Percentiles rank a stretch among this genome's conserved stretches.
phyloP scores from a whole-genome alignment of 1,140 invertebrate genomes.

The Zaprionus tsacasi region DNA sequence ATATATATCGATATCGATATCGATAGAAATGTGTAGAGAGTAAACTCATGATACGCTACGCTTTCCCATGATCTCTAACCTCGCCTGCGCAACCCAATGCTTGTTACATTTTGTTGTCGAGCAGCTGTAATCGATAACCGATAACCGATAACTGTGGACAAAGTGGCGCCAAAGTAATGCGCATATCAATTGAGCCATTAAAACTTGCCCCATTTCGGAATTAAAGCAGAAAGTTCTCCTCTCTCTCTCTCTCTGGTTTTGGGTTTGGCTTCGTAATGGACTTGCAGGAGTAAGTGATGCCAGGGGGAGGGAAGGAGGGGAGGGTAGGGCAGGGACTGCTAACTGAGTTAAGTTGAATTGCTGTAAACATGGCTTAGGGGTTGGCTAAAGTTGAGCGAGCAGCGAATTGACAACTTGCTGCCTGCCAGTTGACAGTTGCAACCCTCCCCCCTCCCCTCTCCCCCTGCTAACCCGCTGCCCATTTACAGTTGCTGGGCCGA shows the following conservation, averaged over 20 bases:
- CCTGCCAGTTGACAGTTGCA: slow-evolving; percentile 20
- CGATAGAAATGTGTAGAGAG: no score
- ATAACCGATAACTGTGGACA: neutral
- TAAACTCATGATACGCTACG: no score
- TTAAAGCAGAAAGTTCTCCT: neutral
- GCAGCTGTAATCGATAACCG: no score
- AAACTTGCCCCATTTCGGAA: neutral
- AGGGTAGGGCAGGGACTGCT: neutral
- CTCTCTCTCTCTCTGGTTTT: no score
- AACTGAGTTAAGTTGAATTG: slow-evolving; percentile 17
- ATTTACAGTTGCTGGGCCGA: slow-evolving; percentile 45
- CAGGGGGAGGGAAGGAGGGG: neutral
- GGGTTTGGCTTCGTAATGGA: slow-evolving; percentile 15
- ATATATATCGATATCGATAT: no score
- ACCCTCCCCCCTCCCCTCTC: neutral
- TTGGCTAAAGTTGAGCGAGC: slow-evolving; percentile 35
- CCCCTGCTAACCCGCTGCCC: slow-evolving; percentile 9
- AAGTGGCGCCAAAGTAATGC: slow-evolving; percentile 11
- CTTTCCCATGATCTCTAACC: neutral
- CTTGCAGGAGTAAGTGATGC: no score
- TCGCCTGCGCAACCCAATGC: no score
- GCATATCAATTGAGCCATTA: slow-evolving; percentile 7
- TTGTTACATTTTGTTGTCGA: no score
- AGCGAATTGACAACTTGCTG: slow-evolving; percentile 36
- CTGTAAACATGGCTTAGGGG: slow-evolving; percentile 39